Evolutionary conservation across 1,140 invertebrate species (phyloP), one percentile per base, ranked within the genome.

Genomic region (Drosophila trapezifrons): DNA sequence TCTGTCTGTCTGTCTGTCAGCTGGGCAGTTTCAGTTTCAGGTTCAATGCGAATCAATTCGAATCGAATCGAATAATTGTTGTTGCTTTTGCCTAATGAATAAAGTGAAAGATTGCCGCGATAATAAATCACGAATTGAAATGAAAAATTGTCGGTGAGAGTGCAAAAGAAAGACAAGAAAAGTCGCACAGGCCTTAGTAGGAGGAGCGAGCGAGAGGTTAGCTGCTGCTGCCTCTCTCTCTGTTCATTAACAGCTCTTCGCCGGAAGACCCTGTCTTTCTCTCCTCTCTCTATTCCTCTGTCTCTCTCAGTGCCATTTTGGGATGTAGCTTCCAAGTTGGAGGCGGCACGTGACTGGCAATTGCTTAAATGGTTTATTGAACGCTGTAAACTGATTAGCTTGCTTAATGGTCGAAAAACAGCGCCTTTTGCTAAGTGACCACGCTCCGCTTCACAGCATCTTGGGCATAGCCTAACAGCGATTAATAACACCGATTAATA

Each of bases 71-170:
- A 43, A 83, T 60, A 54, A 47, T 46, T 56, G 43, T 45, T 70
- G 43, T 62, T 32, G 46, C 56, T 40, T 47, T 52, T 38, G 57
- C 27, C 63, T 65, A 71, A 76, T 80, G 78, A 84, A 84, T 80
- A 71, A 83, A 83, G 80, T 84, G 80, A 84, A 83, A 83, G 80
- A 83, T 78, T 75, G 75, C 45, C 40, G 49, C 69, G 22, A 77
- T 71, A 79, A 77, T 71, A 79, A 79, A 75, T 84, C 76, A 73
- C 49, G 71, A 85, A 80, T 72, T 70, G 52, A 65, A 63, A 58
- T 43, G 27, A 13, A 35, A 57, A 56, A 51, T 35, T 38, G 29
- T 17, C 58, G 20, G 15, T 32, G 25, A 17, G 58, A 27, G 62
- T 10, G 40, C 27, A 22, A 22, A 32, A 67, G 49, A 62, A 54